Evolutionary conservation across 2,888 invertebrate species (phyloP), one percentile per base, ranked within the genome.

Genomic region (Lysandra coridon): DNA sequence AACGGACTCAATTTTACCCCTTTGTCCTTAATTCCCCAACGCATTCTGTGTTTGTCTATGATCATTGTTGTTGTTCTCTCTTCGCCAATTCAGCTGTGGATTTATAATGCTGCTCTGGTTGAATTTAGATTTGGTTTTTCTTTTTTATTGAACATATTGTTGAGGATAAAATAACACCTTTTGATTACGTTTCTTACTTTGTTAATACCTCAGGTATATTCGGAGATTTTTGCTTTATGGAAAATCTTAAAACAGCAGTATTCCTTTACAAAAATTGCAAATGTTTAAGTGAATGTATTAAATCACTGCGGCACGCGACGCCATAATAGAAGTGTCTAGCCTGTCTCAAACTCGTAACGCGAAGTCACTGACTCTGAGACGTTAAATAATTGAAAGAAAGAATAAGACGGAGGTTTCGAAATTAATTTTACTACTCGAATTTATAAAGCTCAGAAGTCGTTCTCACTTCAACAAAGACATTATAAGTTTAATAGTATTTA

Each of bases 321-420:
- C 73, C 23, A 74, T 74, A 74, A 74, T 74, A 74, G 74, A 74
- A 74, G 44, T 74, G 73, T 73, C 73, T 73, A 69, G 78, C 64
- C 60, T 53, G 79, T 78, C 23, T 37, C 57, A 53, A 73, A 79
- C 80, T 80, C 81, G 82, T 81, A 81, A 81, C 80, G 78, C 79
- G 44, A 49, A 74, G 78, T 79, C 80, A 81, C 78, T 81, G 79
- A 80, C 80, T 81, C 73, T 75, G 40, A 74, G 53, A 78, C 79
- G 73, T 78, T 80, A 80, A 79, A 80, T 79, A 80, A 82, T 80
- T 78, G 80, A 81, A 81, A 80, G 64, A 64, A 62, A 64, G 37
- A 79, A 76, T 74, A 60, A 73, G 69, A 69, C 33, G 12, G 69
- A 69, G 74, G 74, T 74, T 74, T 74, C 40, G 44, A 74, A 74